Conservation (phyloP, 2,888 invertebrate species). For the Falcaria lacertinaria region DNA sequence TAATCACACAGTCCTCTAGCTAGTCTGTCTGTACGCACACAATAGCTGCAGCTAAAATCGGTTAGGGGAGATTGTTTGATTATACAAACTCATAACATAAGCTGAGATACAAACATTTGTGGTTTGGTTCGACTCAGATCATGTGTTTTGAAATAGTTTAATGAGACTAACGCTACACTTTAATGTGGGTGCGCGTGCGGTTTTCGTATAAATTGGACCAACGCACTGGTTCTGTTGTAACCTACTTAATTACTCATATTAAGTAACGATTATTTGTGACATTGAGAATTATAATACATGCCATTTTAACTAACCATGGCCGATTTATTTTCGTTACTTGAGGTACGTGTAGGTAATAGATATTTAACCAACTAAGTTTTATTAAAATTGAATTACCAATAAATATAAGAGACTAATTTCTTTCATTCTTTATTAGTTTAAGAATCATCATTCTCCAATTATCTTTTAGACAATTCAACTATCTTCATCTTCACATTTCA, state of each 20-base stretch:
- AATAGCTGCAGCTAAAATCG: no score
- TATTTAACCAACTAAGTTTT: no score
- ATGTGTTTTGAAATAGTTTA: conserved; percentile 6
- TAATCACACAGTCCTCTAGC: no score
- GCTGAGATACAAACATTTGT: background rate
- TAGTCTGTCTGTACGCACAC: no score
- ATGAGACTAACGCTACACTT: conserved; percentile 4
- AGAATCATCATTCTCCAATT: no score
- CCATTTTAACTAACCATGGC: conserved; percentile 5
- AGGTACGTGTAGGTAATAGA: background rate
- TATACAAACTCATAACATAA: background rate
- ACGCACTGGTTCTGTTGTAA: conserved; percentile 5
- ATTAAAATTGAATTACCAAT: no score
- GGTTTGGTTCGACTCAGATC: conserved; percentile 2
- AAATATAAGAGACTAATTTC: no score
- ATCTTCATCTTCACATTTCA: no score
- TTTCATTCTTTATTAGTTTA: no score
- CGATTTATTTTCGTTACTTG: background rate
- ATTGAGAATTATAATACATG: conserved; percentile 7
- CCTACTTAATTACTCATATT: conserved; percentile 14
- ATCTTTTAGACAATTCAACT: no score
- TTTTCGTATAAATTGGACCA: background rate
- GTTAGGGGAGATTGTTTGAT: no score
- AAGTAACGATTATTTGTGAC: conserved; percentile 8
- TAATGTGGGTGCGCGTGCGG: conserved; percentile 3